A percentile compares a stretch with the other conserved stretches of the same genome.
Evolutionary conservation across 2,113 vertebrate species (phyloP).

Genomic region (Chamaetylas fuelleborni): DNA sequence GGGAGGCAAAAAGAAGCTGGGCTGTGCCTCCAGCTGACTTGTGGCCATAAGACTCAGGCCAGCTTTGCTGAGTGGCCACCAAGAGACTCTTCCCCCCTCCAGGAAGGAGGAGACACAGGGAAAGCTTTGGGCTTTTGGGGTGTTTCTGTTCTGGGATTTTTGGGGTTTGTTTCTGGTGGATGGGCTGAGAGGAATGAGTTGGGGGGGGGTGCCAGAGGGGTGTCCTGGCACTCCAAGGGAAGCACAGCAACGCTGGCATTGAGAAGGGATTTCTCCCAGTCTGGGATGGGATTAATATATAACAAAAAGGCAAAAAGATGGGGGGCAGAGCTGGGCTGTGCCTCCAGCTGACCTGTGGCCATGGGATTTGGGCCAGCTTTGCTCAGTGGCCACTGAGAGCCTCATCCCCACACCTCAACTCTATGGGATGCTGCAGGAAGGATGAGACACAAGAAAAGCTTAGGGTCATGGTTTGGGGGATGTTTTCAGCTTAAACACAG

Average conservation of each 20-base stretch:
- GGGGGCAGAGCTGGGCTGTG: neutral
- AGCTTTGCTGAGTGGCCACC: neutral
- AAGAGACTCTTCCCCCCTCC: neutral
- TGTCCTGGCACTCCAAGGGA: slow-evolving; percentile 1
- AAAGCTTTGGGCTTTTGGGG: neutral
- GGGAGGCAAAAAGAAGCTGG: neutral
- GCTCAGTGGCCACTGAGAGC: neutral
- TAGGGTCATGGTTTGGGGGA: neutral
- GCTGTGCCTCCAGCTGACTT: neutral
- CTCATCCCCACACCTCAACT: accelerated
- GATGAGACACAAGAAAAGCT: neutral
- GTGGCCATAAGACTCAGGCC: accelerated
- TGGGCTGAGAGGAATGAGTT: neutral
- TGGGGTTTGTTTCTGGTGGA: too few species aligned
- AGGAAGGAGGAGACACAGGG: neutral
- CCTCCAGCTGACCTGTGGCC: neutral
- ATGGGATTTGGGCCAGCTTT: neutral
- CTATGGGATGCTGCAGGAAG: neutral
- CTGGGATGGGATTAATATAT: neutral
- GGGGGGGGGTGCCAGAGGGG: neutral
- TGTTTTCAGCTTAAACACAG: neutral
- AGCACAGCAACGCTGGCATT: neutral
- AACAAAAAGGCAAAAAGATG: neutral
- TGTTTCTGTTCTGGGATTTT: too few species aligned
- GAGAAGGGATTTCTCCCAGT: neutral